These are phyloP conservation scores for Lordiphosa stackelbergi DNA, from an alignment of 1,140 invertebrate species.

Conservation along the genomic window DNA sequence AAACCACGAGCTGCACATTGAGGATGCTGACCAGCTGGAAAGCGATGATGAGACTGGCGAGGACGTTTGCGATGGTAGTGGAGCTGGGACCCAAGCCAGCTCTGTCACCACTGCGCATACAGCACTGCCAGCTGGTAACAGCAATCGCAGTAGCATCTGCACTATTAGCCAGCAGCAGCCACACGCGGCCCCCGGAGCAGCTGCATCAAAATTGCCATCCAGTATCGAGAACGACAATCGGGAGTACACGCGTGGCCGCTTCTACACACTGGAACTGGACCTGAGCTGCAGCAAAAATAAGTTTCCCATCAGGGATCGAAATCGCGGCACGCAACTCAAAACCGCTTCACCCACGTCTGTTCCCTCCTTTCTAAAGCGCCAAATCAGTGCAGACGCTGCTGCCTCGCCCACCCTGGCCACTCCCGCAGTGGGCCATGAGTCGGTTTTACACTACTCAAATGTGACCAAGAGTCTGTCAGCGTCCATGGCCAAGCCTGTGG, in stretches of 20 bases:
- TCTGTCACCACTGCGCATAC: constrained; percentile 25
- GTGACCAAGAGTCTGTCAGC: constrained; percentile 67
- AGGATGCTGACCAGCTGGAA: constrained; percentile 22
- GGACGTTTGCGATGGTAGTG: constrained; percentile 49
- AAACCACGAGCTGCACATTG: constrained; percentile 36
- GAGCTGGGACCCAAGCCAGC: constrained; percentile 12
- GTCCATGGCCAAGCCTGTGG: constrained; percentile 60
- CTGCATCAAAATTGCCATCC: background rate
- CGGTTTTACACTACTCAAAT: constrained; percentile 14
- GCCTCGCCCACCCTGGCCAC: background rate
- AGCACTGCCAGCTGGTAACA: constrained; percentile 15
- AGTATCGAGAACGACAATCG: constrained; percentile 59
- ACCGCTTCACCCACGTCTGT: background rate
- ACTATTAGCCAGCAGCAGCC: constrained; percentile 32
- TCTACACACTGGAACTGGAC: constrained; percentile 71
- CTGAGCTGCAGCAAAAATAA: constrained; percentile 76
- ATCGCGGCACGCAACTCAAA: constrained; percentile 17
- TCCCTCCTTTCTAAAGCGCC: constrained; percentile 8
- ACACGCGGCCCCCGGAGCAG: background rate
- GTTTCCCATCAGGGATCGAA: constrained; percentile 76
- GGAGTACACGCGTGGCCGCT: constrained; percentile 57
- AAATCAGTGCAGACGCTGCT: constrained; percentile 15
- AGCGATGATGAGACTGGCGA: constrained; percentile 29
- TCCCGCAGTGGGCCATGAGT: background rate
- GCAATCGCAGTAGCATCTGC: constrained; percentile 51